Conservation (phyloP, 2,888 invertebrate genomes). For the Timandra comae region DNA sequence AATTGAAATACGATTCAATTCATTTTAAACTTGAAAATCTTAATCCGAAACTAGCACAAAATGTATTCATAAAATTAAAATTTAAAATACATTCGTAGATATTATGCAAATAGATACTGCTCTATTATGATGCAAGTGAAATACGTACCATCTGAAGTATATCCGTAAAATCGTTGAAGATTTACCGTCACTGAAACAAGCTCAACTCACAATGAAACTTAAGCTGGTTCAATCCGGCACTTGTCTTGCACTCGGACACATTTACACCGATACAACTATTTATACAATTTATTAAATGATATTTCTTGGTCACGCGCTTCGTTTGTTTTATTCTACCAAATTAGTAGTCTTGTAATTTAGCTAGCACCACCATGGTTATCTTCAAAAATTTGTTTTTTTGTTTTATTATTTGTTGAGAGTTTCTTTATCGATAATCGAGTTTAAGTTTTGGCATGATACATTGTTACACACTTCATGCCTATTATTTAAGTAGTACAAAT, state of each 20-base stretch:
- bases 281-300: no score
- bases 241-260: constrained; percentile 34
- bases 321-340: no score
- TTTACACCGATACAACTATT: constrained; percentile 26
- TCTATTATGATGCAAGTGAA: constrained; percentile 36
- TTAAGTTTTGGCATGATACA: no score
- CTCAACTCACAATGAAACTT: constrained; percentile 46
- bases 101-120: constrained; percentile 14
- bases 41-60: background rate
- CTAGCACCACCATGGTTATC: no score
- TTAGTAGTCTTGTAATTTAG: no score
- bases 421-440: no score
- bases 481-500: no score
- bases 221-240: constrained; percentile 39
- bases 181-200: constrained; percentile 43
- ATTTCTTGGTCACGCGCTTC: no score
- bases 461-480: no score
- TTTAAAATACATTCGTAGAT: constrained; percentile 1
- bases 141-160: constrained; percentile 23
- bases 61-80: constrained; percentile 9
- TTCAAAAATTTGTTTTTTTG: no score
- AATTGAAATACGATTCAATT: no score
- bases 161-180: constrained; percentile 41
- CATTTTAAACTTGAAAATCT: background rate
- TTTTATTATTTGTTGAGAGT: no score